Percentiles rank a stretch among this genome's conserved stretches.
Conservation (phyloP, 2,797 vertebrate species). For the Catamblyrhynchus diadema region DNA sequence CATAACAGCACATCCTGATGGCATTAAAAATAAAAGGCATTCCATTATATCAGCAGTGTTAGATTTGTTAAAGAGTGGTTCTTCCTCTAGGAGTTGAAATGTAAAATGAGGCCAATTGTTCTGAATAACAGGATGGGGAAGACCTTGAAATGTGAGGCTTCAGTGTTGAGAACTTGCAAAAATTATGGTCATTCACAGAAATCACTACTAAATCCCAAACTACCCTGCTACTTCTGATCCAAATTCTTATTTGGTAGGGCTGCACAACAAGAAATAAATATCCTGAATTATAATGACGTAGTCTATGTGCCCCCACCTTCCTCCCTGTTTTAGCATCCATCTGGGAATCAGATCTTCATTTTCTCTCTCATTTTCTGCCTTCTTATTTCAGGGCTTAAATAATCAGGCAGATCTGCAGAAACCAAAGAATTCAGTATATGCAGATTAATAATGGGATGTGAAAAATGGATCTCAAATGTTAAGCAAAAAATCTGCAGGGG, state of each 20-base stretch:
- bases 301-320: neutral
- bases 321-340: constrained; percentile 34
- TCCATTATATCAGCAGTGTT: neutral
- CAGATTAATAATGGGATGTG: constrained; percentile 42
- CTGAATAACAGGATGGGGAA: neutral
- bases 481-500: neutral
- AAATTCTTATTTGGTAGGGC: constrained; percentile 2
- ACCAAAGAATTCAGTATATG: constrained; percentile 2
- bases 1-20: neutral
- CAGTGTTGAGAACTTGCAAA: neutral
- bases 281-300: neutral
- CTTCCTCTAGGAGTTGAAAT: neutral
- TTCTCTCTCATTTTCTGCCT: constrained; percentile 36
- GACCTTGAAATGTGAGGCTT: neutral
- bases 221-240: neutral
- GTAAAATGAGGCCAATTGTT: neutral
- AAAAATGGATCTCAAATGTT: constrained; percentile 18
- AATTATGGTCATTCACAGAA: neutral
- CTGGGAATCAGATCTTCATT: constrained; percentile 47
- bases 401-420: constrained; percentile 28
- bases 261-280: constrained; percentile 19
- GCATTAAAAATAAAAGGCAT: neutral
- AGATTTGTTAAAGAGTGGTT: neutral
- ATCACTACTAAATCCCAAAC: neutral
- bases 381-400: constrained; percentile 31